Evolutionary conservation across 1,140 invertebrate genomes (phyloP).

Genomic region (Samia ricini): DNA sequence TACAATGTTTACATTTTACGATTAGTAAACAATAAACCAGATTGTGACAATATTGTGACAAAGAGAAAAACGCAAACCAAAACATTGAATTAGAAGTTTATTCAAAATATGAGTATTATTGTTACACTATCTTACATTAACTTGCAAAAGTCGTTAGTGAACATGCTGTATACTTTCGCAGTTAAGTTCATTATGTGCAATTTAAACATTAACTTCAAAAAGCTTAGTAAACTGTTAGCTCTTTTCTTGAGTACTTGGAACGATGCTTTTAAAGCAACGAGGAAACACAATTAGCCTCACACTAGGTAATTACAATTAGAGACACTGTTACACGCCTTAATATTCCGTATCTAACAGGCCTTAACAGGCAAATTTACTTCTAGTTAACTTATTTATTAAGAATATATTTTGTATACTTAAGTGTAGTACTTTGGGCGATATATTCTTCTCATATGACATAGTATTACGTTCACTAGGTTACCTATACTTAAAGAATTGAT

Average conservation of each 20-base stretch:
- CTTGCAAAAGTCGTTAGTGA: too few species aligned
- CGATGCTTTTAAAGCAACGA: constrained; percentile 41
- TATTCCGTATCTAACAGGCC: constrained; percentile 15
- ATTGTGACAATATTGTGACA: too few species aligned
- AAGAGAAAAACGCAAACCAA: too few species aligned
- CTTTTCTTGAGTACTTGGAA: constrained; percentile 23
- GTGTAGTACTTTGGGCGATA: background rate
- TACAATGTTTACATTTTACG: too few species aligned
- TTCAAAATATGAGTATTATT: too few species aligned
- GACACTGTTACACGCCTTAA: constrained; percentile 38
- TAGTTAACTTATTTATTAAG: background rate
- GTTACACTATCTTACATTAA: too few species aligned
- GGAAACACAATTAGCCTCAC: constrained; percentile 41
- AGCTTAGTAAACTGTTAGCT: constrained; percentile 11
- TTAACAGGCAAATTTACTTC: constrained; percentile 2
- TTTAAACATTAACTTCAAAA: constrained; percentile 5
- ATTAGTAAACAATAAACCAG: too few species aligned
- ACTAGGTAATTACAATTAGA: constrained; percentile 45
- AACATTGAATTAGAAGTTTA: too few species aligned
- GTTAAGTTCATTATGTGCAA: background rate
- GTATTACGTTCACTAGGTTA: too few species aligned
- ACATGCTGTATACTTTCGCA: too few species aligned
- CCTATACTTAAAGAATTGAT: too few species aligned
- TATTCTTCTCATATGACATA: too few species aligned
- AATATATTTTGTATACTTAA: background rate